Evolutionary conservation across 2,113 vertebrate species (phyloP), one percentile per base, ranked within the genome.

Genomic region (Hucho hucho): DNA sequence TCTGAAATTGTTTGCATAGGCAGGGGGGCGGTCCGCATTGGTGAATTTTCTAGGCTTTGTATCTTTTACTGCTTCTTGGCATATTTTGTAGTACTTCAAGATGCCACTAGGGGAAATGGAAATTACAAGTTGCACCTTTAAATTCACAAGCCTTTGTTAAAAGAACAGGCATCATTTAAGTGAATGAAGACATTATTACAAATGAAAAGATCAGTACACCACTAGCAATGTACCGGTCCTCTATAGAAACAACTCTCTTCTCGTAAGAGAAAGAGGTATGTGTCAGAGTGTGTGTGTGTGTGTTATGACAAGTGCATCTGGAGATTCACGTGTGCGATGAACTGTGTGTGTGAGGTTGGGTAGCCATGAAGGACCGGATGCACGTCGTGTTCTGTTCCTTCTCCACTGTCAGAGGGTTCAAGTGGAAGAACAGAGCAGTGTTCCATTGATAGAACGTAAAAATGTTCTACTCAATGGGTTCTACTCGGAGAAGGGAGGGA

Each of bases 401-500:
- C 58, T 11, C 24, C 25, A 5, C 20, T n/a, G 4, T n/a, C 64
- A 58, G 26, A 22, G 65, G 49, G 46, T 37, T 7, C 59, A 7
- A 0, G 24, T 22, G 25, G 28, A 20, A 56, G 37, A 63, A 61
- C 59, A 26, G 29, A 28, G 47, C 47, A 49, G 47, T 49, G 47
- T 11, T 49, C 47, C 47, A 49, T 49, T 49, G 13, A 49, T 49
- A 43, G 43, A 20, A 53, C 47, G 9, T 29, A 6, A 53, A 46
- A 20, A n/a, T n/a, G n/a, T n/a, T n/a, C n/a, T n/a, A n/a, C n/a
- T n/a, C n/a, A n/a, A n/a, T n/a, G 9, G 68, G 64, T 66, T 66
- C 64, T 66, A 66, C 64, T 99, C 97, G 2, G 98, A 99, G 83
- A 99, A 99, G 0, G 97, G 96, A 0, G 98, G 98, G 87, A 99